Base-by-base conservation (phyloP, 92 coral and sea anemone genomes). In the Parazoanthus swiftii region DNA sequence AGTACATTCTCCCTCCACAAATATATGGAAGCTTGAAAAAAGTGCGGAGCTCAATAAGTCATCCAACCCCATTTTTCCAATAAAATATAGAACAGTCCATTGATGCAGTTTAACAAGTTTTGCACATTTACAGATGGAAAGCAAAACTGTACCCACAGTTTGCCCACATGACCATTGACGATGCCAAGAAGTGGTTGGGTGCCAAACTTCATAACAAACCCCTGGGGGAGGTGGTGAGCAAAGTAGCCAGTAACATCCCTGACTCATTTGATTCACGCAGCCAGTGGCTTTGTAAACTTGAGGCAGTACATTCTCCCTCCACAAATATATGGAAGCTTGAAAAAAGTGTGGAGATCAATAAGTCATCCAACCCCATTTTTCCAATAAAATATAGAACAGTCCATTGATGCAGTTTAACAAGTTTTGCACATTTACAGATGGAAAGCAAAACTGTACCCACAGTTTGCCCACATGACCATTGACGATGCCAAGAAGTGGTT, bases 71-170 rank as follows among this genome's bases (percentile, higher is more conserved):
- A 39, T 2, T 0, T 39, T 39, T 4, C 42, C 42, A 2, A 4
- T 39, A 29, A 39, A 39, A 39, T 0, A 39, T 0, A 39, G 42
- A 39, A 39, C 42, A 39, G 4, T 4, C 42, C 42, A 39, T 39
- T 0, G 1, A 48, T 11, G 1, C 18, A 51, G 58, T 54, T 11
- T 54, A 15, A 54, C 4, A 2, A 70, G 63, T 67, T 18, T 65
- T 89, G 35, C 59, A 11, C 73, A 0, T 88, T 36, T 75, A 23
- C 39, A 94, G 98, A 81, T 94, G 98, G 98, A 76, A 91, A 46
- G 98, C 98, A 26, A 90, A 91, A 54, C 66, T 91, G 72, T 93
- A 94, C 50, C 93, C 91, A 18, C 86, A 89, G 89, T 94, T 94
- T 51, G 89, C 89, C 29, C 81, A 86, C 8, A 72, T 94, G 93